Conservation (phyloP, 2,888 invertebrate species). For the Thera obeliscata region DNA sequence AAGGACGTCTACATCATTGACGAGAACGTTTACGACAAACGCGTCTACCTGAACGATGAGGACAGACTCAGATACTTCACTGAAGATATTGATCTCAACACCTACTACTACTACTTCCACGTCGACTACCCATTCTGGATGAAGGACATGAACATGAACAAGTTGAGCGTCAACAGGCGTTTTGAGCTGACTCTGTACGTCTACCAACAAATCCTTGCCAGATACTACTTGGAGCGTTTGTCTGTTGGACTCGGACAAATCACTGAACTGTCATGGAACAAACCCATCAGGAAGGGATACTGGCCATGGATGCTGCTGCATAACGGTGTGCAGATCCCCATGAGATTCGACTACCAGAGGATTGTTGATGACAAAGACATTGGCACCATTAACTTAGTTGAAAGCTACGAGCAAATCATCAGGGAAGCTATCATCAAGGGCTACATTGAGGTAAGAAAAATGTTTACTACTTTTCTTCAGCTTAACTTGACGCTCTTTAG, state of each 20-base stretch:
- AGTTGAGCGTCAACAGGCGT: conserved; percentile 63
- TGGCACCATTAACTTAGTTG: conserved; percentile 58
- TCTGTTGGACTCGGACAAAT: conserved; percentile 78
- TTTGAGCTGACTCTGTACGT: conserved; percentile 85
- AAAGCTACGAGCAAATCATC: conserved; percentile 81
- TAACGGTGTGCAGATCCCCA: conserved; percentile 83
- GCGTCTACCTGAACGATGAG: conserved; percentile 80
- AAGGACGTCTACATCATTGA: conserved; percentile 85
- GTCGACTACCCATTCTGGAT: conserved; percentile 87
- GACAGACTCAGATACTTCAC: conserved; percentile 86
- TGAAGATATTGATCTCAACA: conserved; percentile 87
- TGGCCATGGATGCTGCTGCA: conserved; percentile 83
- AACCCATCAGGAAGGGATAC: conserved; percentile 78
- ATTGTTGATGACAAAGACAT: conserved; percentile 62
- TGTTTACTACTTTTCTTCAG: background rate
- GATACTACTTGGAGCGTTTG: conserved; percentile 82
- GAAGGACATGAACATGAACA: conserved; percentile 71
- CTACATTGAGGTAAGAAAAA: conserved; percentile 67
- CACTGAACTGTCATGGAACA: conserved; percentile 74
- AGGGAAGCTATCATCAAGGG: conserved; percentile 84
- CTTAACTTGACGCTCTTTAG: too few relatives aligned
- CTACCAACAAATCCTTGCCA: conserved; percentile 87
- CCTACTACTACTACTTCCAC: conserved; percentile 86
- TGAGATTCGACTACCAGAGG: conserved; percentile 75
- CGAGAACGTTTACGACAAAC: conserved; percentile 86